Percentiles rank a stretch among this genome's conserved stretches.
Conservation (phyloP, 2,113 vertebrate species). For the Brevimyrus niger region DNA sequence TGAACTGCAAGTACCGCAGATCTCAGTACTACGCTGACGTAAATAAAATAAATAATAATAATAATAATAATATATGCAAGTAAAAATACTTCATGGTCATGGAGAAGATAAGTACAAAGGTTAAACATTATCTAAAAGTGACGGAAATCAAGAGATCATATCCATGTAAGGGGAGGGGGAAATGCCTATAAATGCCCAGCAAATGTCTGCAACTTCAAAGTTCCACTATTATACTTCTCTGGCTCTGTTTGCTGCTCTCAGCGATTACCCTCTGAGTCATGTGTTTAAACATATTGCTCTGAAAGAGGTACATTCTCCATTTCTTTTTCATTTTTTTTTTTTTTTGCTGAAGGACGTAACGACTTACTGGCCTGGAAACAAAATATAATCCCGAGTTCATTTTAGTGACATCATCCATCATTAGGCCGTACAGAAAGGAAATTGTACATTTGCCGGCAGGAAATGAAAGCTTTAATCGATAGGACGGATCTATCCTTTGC, state of each 20-base stretch:
- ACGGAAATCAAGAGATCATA: not conserved
- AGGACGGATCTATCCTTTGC: slow-evolving; percentile 34
- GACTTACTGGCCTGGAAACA: not conserved
- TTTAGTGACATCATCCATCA: slow-evolving; percentile 35
- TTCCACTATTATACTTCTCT: not conserved
- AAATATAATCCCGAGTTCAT: slow-evolving; percentile 13
- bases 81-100: not conserved
- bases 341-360: not conserved
- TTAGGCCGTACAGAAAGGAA: slow-evolving; percentile 46
- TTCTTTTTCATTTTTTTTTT: not conserved
- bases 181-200: not conserved
- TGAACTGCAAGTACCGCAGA: not conserved
- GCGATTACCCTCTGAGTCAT: not conserved
- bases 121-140: not conserved
- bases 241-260: not conserved
- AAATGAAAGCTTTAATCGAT: slow-evolving; percentile 33
- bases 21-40: not conserved
- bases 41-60: not conserved
- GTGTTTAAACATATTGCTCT: not conserved
- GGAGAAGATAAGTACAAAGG: not conserved
- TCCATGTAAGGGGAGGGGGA: not conserved
- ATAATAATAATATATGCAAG: not conserved
- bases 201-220: not conserved
- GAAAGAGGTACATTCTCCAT: not conserved
- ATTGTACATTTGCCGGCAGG: slow-evolving; percentile 44